Percentiles rank a stretch among this genome's conserved stretches.
Conservation (phyloP, 64 coral and sea anemone species). For the Montipora cactus region DNA sequence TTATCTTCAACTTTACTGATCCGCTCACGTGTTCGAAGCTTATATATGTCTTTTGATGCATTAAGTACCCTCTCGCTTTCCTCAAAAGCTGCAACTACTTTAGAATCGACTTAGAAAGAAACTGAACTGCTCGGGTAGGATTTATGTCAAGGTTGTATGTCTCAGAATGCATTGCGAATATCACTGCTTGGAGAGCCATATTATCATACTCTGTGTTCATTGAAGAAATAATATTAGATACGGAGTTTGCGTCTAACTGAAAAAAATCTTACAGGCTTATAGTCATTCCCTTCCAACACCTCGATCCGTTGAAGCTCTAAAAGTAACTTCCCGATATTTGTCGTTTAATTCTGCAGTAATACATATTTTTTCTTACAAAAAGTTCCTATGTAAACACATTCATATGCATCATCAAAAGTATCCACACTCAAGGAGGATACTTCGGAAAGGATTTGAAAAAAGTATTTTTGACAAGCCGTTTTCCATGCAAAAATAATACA, state of each 20-base stretch:
- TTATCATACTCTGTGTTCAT: slow-evolving; percentile 48
- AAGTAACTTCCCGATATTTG: slow-evolving; percentile 26
- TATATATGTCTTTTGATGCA: background rate
- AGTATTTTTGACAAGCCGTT: too few relatives aligned
- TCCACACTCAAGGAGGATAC: too few relatives aligned
- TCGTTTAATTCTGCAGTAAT: slow-evolving; percentile 38
- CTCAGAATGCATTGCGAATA: slow-evolving; percentile 38
- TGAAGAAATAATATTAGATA: background rate
- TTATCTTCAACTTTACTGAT: background rate
- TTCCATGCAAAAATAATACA: too few relatives aligned
- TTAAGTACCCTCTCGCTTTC: background rate
- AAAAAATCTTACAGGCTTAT: too few relatives aligned
- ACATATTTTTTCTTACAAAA: slow-evolving; percentile 14
- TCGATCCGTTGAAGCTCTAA: slow-evolving; percentile 26
- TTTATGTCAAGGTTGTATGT: background rate
- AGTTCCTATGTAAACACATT: background rate
- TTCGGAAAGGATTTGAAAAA: too few relatives aligned
- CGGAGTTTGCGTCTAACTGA: too few relatives aligned
- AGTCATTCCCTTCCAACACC: background rate
- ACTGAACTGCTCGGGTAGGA: too few relatives aligned
- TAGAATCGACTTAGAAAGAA: background rate
- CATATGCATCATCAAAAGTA: slow-evolving; percentile 46
- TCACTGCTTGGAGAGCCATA: slow-evolving; percentile 32
- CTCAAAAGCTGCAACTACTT: background rate
- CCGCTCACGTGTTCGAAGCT: background rate